A percentile compares a stretch with the other conserved stretches of the same genome.
phyloP scores from a whole-genome alignment of 1,140 invertebrate species.

The Venturia canescens region DNA sequence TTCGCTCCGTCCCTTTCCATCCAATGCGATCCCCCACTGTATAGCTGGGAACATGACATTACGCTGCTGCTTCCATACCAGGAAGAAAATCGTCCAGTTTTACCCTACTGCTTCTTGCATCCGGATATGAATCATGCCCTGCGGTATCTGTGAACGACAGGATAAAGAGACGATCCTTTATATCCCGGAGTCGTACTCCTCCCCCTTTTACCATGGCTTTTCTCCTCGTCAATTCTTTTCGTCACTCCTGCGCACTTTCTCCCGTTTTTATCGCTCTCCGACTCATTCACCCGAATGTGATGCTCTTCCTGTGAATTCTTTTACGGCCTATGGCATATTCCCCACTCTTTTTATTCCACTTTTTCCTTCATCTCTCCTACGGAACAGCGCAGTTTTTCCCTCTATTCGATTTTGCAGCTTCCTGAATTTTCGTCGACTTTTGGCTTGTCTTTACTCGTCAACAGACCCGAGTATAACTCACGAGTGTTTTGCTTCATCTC shows the following conservation, averaged over 20 bases:
- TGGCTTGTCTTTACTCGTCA: neutral
- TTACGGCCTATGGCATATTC: slow-evolving; percentile 31
- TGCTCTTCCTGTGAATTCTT: slow-evolving; percentile 25
- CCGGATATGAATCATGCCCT: slow-evolving; percentile 44
- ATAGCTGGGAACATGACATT: slow-evolving; percentile 18
- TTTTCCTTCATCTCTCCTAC: neutral
- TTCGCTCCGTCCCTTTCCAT: slow-evolving; percentile 1
- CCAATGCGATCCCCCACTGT: neutral
- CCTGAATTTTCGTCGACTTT: neutral
- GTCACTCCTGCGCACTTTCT: slow-evolving; percentile 6
- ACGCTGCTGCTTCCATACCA: slow-evolving; percentile 5
- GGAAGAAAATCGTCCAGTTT: slow-evolving; percentile 30
- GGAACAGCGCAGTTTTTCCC: neutral
- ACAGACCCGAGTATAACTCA: neutral
- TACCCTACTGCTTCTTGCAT: slow-evolving; percentile 33
- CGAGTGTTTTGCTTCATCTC: neutral
- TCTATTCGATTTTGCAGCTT: neutral
- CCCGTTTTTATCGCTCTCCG: slow-evolving; percentile 18
- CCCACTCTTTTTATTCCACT: slow-evolving; percentile 8
- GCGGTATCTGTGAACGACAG: slow-evolving; percentile 44
- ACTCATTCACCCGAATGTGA: slow-evolving; percentile 21
- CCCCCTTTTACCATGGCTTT: slow-evolving; percentile 12
- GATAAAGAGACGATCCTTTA: slow-evolving; percentile 43
- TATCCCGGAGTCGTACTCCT: slow-evolving; percentile 26
- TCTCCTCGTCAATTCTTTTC: slow-evolving; percentile 13